Conservation (phyloP, 2,888 invertebrate species). For the Temnothorax ravouxi region DNA sequence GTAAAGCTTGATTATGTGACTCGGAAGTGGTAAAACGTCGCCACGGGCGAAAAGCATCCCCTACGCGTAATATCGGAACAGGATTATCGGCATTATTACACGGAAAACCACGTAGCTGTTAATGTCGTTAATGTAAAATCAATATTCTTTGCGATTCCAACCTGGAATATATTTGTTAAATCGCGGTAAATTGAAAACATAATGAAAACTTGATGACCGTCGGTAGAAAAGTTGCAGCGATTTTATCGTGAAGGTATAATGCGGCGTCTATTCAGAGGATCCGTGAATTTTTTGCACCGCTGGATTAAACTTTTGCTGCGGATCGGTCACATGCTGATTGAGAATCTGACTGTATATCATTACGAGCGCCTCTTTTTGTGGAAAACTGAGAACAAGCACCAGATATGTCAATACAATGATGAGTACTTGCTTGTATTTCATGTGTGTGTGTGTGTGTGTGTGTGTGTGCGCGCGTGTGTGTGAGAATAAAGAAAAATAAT, state of each 20-base stretch:
- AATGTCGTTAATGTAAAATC: not conserved
- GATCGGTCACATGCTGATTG: slow-evolving; percentile 90
- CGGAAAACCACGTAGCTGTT: not conserved
- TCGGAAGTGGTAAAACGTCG: slow-evolving; percentile 91
- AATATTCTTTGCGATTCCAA: slow-evolving; percentile 82
- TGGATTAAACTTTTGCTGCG: slow-evolving; percentile 90
- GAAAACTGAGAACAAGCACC: slow-evolving; percentile 64
- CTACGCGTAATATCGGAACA: slow-evolving; percentile 85
- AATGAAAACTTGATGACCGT: slow-evolving; percentile 98
- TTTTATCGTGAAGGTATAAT: slow-evolving; percentile 92
- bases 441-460: not conserved
- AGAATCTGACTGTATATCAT: slow-evolving; percentile 95
- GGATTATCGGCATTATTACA: not conserved
- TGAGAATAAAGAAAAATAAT: slow-evolving; percentile 57
- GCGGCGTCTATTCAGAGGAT: slow-evolving; percentile 91
- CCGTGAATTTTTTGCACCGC: slow-evolving; percentile 89
- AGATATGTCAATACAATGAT: not conserved
- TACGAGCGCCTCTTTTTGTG: slow-evolving; percentile 90
- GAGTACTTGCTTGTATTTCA: not conserved
- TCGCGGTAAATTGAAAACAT: slow-evolving; percentile 97
- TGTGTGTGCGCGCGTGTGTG: too few species aligned
- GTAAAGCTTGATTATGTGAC: slow-evolving; percentile 93
- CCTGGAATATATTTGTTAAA: slow-evolving; percentile 97
- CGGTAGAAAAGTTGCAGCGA: slow-evolving; percentile 93
- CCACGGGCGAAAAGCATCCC: slow-evolving; percentile 94